Conservation (phyloP, 1,140 invertebrate genomes). For the Neotoxoptera formosana region DNA sequence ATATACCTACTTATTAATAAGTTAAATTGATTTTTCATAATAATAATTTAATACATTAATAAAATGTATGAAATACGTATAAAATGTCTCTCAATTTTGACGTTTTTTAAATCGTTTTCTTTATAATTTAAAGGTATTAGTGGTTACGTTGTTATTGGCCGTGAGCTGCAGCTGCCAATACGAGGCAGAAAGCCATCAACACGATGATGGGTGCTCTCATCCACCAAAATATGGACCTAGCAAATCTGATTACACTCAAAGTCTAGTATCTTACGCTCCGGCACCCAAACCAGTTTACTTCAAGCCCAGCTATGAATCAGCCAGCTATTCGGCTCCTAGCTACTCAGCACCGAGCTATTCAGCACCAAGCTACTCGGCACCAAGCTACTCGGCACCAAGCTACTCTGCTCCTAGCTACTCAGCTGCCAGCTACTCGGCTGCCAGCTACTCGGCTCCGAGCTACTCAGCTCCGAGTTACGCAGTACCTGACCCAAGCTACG, state of each 20-base stretch:
- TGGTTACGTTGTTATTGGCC: slow-evolving; percentile 42
- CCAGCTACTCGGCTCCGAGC: slow-evolving; percentile 8
- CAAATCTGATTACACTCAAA: slow-evolving; percentile 28
- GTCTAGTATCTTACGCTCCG: background rate
- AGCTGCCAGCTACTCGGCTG: background rate
- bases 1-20: background rate
- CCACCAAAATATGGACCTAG: slow-evolving; percentile 32
- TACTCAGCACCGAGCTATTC: background rate
- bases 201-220: slow-evolving; percentile 42
- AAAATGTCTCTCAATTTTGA: background rate
- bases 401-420: background rate
- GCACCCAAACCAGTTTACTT: slow-evolving; percentile 29
- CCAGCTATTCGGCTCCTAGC: background rate
- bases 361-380: background rate
- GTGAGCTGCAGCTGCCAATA: slow-evolving; percentile 41
- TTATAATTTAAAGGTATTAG: slow-evolving; percentile 32
- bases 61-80: background rate
- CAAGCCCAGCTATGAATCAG: slow-evolving; percentile 47
- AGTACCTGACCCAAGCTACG: slow-evolving; percentile 30
- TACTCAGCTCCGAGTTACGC: slow-evolving; percentile 37
- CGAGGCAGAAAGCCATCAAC: slow-evolving; percentile 38
- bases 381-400: background rate
- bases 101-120: background rate
- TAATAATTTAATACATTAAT: background rate
- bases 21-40: background rate